Evolutionary conservation across 2,797 vertebrate genomes (phyloP).

Genomic region (Danio choprae): DNA sequence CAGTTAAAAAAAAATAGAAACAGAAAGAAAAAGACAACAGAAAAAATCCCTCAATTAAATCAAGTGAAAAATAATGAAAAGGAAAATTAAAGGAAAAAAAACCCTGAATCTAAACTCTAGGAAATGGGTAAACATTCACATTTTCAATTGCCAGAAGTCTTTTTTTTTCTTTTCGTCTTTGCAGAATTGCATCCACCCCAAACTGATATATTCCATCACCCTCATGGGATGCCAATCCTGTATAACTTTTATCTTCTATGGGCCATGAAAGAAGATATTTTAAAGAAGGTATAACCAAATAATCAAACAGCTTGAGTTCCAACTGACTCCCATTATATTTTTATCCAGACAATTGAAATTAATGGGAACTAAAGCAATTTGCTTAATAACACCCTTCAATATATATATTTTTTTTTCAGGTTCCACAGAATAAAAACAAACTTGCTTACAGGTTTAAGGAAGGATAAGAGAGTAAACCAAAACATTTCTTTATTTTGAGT

Average conservation of each 20-base stretch:
- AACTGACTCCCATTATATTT: too few relatives aligned
- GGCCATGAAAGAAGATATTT: neutral
- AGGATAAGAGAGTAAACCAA: too few relatives aligned
- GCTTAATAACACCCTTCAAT: neutral
- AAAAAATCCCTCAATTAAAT: too few relatives aligned
- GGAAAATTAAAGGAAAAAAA: neutral
- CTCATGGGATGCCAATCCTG: too few relatives aligned
- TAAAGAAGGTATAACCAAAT: neutral
- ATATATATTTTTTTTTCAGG: neutral
- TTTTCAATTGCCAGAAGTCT: too few relatives aligned
- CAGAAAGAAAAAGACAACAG: neutral
- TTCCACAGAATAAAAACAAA: neutral
- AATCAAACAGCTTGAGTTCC: neutral
- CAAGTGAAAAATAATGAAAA: neutral
- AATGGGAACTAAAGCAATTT: too few relatives aligned
- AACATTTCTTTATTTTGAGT: neutral
- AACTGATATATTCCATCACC: too few relatives aligned
- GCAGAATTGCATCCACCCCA: too few relatives aligned
- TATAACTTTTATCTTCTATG: too few relatives aligned
- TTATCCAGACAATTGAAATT: too few relatives aligned
- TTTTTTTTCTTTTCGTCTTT: too few relatives aligned
- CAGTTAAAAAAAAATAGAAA: neutral
- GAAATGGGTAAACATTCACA: neutral
- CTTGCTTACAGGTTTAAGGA: too few relatives aligned
- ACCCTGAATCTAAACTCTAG: neutral